Percentiles rank a stretch among this genome's conserved stretches.
These are phyloP conservation scores for Slavum lentiscoides DNA, from an alignment of 2,888 invertebrate species.

Conservation along the genomic window DNA sequence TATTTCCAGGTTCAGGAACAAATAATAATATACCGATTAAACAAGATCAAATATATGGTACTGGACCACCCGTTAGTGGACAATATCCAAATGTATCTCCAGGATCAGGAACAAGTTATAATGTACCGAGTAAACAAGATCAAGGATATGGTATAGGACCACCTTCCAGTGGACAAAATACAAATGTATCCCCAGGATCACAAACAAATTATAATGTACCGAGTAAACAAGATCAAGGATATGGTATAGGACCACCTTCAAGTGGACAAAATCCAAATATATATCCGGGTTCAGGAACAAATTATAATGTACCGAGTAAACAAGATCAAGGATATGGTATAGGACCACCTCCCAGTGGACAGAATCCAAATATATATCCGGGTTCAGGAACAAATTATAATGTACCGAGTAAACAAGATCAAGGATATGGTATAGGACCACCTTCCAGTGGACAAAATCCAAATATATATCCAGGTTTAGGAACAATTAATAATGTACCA, in stretches of 20 bases:
- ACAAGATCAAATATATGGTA: neutral
- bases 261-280: neutral
- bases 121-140: constrained; percentile 17
- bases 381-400: constrained; percentile 3
- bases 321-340: too few relatives aligned
- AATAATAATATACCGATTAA: constrained; percentile 4
- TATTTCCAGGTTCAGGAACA: neutral
- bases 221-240: neutral
- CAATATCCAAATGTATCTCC: too few relatives aligned
- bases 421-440: too few relatives aligned
- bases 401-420: neutral
- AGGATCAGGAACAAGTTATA: neutral
- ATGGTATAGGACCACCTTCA: neutral
- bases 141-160: neutral
- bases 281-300: too few relatives aligned
- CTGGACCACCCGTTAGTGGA: too few relatives aligned
- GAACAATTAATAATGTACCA: too few relatives aligned
- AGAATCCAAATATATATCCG: neutral
- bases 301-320: too few relatives aligned
- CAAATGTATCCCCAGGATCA: neutral
- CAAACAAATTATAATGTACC: neutral
- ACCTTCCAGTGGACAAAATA: neutral
- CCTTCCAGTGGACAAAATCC: too few relatives aligned
- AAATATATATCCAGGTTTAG: too few relatives aligned
- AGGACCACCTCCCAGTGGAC: neutral